These are phyloP conservation scores for Capitella teleta DNA, from an alignment of 1,140 invertebrate species.

Conservation along the genomic window DNA sequence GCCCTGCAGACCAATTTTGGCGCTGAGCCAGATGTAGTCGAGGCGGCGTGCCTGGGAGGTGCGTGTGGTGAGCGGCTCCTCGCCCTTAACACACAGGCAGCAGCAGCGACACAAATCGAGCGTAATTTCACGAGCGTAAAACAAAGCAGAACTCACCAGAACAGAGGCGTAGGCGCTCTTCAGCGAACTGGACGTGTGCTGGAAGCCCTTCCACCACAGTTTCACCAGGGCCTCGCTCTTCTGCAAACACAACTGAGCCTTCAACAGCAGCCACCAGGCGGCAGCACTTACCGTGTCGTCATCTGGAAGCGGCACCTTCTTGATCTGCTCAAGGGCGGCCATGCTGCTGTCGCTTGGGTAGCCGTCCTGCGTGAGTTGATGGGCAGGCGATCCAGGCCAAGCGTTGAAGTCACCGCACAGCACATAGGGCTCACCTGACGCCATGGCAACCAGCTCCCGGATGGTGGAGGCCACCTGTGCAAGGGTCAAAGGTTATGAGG, in stretches of 20 bases:
- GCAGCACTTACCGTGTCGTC: no score
- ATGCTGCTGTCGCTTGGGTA: constrained; percentile 24
- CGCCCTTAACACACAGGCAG: no score
- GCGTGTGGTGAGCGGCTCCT: no score
- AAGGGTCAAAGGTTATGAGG: neutral
- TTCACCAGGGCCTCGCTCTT: constrained; percentile 28
- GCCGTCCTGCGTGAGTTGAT: constrained; percentile 26
- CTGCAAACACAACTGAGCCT: constrained; percentile 5
- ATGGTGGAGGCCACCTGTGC: constrained; percentile 27
- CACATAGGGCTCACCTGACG: constrained; percentile 26
- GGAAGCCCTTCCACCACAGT: constrained; percentile 29
- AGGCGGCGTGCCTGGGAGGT: no score
- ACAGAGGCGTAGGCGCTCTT: constrained; percentile 26
- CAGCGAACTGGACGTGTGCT: constrained; percentile 27
- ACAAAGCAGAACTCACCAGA: no score
- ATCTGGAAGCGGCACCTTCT: neutral
- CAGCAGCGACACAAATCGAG: no score
- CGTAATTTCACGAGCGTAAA: no score
- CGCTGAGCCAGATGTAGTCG: no score
- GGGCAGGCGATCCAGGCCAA: constrained; percentile 18
- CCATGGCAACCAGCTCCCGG: constrained; percentile 23
- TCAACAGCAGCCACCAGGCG: neutral
- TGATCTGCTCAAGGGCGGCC: constrained; percentile 8
- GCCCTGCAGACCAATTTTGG: no score
- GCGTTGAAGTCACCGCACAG: constrained; percentile 37